Evolutionary conservation across 2,113 vertebrate genomes (phyloP), one percentile per base, ranked within the genome.

Genomic region (Scophthalmus maximus): DNA sequence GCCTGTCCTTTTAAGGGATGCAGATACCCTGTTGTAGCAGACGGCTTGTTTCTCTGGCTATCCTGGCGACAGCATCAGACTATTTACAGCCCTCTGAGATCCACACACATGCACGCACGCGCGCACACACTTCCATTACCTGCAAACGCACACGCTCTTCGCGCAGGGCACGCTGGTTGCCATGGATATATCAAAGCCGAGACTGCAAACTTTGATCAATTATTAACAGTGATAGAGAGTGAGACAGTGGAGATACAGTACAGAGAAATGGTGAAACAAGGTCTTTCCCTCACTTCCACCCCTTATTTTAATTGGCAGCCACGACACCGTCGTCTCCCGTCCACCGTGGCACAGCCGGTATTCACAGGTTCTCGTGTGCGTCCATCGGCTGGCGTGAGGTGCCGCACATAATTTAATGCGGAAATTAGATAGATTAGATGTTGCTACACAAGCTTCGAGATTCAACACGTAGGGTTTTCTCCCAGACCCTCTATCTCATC

Each of bases 121-220:
- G 23, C 57, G 17, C 22, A 15, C 34, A 40, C 66, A 56, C 46
- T 36, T 44, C 23, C 50, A 15, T 32, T 50, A 36, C 15, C 12
- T n/a, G 40, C 74, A 53, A 15, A 50, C 77, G 68, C 72, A 77
- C 82, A 50, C 59, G 7, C 77, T 55, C 71, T 62, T 38, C 20
- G 42, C 59, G 29, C 78, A 83, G 84, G 70, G 81, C 72, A n/a
- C n/a, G n/a, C n/a, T n/a, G n/a, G 84, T 90, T 92, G 88, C 88
- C 85, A 92, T 92, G 87, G 87, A 83, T 88, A 90, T 85, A 90
- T 92, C 91, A 93, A 92, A 93, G 92, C 87, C n/a, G 73, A 85
- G 87, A 80, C 88, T 82, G 88, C 85, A 85, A 92, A 91, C 92
- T 94, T 93, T 93, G 92, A 94, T 93, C 88, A 93, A 91, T 93